Evolutionary conservation across 2,888 invertebrate genomes (phyloP), one percentile per base, ranked within the genome.

Genomic region (Drosophila mimetica): DNA sequence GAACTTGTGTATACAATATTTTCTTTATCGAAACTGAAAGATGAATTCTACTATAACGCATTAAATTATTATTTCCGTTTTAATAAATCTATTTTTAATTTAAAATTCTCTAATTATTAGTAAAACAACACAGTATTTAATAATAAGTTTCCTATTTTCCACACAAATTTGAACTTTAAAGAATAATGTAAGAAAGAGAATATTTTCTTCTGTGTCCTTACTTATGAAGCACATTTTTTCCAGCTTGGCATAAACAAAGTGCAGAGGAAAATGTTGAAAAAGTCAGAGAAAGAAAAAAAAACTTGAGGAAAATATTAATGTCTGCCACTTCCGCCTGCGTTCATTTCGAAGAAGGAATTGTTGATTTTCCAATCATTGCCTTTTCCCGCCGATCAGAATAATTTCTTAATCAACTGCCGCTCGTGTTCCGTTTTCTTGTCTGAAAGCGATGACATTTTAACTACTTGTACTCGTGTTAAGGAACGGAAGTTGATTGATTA

Each of bases 401-500:
- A 79, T 85, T 66, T 78, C 64, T 48, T 66, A 63, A 61, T 69
- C 65, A 75, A 41, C 39, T 46, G 25, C 42, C 44, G 48, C 2
- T 20, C 47, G 47, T 30, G 28, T 46, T 20, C 50, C 30, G n/a
- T 48, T 44, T 20, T 18, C 20, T 28, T 30, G 53, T 44, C 30
- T 20, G 41, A 54, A 39, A 50, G 61, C 47, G 50, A 71, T 82
- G 88, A 87, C 76, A 82, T 76, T 82, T 87, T 74, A 76, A 86
- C 65, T 48, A 67, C 58, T 58, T 39, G 42, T 30, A 28, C 50
- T 72, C 64, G 71, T 63, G 72, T 44, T 41, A 50, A 34, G 58
- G 66, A 73, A 51, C 51, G 66, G 74, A 73, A 64, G 61, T 83
- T 83, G 86, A 88, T 86, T 83, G 83, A 83, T 83, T 83, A 65